phyloP scores from a whole-genome alignment of 2,113 vertebrate species.

The Nycticorax nycticorax region DNA sequence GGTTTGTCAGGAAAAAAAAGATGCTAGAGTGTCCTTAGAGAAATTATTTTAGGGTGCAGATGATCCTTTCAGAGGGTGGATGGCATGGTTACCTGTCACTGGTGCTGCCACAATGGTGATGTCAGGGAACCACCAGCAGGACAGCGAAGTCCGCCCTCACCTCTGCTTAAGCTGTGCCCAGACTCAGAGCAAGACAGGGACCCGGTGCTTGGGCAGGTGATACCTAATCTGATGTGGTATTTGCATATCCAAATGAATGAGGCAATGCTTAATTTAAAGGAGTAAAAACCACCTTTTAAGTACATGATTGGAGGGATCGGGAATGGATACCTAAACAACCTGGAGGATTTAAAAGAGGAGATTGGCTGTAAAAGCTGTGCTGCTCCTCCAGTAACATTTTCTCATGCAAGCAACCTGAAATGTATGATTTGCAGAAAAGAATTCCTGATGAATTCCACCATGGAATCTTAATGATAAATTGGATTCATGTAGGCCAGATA shows the following conservation, averaged over 20 bases:
- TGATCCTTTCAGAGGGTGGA: not conserved
- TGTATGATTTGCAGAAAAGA: not conserved
- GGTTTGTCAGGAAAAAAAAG: not conserved
- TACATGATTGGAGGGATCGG: not conserved
- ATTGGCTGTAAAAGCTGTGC: not conserved
- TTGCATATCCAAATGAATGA: not conserved
- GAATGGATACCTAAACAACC: not conserved
- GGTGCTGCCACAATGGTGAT: not conserved
- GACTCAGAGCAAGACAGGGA: not conserved
- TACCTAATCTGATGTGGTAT: not conserved
- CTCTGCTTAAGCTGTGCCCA: not conserved
- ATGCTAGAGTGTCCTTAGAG: not conserved
- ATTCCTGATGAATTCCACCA: not conserved
- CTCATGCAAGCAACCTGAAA: not conserved
- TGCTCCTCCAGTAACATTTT: not conserved
- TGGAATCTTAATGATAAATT: not conserved
- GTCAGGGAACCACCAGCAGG: not conserved
- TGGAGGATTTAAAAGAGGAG: not conserved
- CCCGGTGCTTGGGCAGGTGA: not conserved
- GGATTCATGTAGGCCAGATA: not conserved
- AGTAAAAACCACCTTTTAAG: not conserved
- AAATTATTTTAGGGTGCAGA: not conserved
- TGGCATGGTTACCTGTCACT: not conserved
- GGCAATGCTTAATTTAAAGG: not conserved
- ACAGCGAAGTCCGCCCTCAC: not conserved